Percentiles rank a stretch among this genome's conserved stretches.
Conservation (phyloP, 2,113 vertebrate species). For the Dasyurus viverrinus region DNA sequence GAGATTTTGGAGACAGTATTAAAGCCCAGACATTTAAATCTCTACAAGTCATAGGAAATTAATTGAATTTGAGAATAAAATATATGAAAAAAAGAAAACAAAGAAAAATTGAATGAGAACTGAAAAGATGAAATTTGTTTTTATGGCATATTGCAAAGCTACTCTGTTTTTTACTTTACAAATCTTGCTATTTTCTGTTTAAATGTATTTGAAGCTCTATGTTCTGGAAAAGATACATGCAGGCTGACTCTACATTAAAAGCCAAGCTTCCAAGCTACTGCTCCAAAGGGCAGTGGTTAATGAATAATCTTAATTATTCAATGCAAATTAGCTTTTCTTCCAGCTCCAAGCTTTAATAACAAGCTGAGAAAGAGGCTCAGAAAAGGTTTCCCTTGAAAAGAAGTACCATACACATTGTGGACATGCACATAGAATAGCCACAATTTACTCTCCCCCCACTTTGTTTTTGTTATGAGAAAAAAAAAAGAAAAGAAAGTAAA, state of each 20-base stretch:
- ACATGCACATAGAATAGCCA: background rate
- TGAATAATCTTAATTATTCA: background rate
- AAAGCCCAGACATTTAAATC: background rate
- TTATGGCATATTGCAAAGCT: background rate
- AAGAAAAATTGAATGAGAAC: background rate
- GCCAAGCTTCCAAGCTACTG: background rate
- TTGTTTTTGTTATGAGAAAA: background rate
- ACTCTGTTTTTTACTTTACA: background rate
- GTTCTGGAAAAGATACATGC: background rate
- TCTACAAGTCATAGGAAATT: background rate
- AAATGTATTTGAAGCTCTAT: background rate
- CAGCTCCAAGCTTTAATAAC: background rate
- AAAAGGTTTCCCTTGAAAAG: background rate
- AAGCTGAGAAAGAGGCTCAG: background rate
- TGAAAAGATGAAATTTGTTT: background rate
- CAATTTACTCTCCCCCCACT: background rate
- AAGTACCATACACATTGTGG: background rate
- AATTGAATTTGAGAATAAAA: background rate
- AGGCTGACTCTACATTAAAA: conserved; percentile 19
- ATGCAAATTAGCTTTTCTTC: background rate
- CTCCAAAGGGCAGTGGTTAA: background rate
- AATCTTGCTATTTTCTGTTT: background rate
- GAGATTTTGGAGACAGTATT: background rate
- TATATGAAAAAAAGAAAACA: background rate
- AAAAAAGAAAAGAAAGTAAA: background rate